These are phyloP conservation scores for Platysteira castanea DNA, from an alignment of 2,113 vertebrate species.

Conservation along the genomic window DNA sequence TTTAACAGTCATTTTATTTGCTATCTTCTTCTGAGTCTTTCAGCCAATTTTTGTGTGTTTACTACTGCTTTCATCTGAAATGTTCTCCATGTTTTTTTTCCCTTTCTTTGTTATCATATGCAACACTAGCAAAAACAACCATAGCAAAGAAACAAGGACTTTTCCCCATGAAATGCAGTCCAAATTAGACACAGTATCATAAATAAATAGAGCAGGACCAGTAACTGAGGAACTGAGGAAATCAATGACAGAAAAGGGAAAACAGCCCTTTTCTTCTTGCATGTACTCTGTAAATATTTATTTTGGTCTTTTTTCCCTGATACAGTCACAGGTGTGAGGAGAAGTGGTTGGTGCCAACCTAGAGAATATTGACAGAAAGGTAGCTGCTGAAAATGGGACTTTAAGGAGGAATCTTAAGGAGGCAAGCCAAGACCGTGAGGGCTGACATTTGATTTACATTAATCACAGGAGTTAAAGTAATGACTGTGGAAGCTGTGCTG, in stretches of 20 bases:
- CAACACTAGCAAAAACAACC: not conserved
- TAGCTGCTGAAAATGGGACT: not conserved
- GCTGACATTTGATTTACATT: not conserved
- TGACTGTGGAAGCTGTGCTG: not conserved
- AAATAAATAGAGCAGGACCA: constrained; percentile 24
- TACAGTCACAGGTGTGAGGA: constrained; percentile 44
- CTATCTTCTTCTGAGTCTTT: not conserved
- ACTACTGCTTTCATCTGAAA: not conserved
- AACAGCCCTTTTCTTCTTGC: constrained; percentile 46
- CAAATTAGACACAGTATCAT: constrained; percentile 21
- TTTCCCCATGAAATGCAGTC: not conserved
- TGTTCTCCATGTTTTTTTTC: fast-evolving
- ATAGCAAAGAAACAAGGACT: not conserved
- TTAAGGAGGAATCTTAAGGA: constrained; percentile 40
- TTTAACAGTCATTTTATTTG: not conserved
- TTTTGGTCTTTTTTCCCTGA: constrained; percentile 17
- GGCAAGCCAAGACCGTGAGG: not conserved
- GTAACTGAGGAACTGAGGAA: constrained; percentile 28
- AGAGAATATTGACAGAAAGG: constrained; percentile 27
- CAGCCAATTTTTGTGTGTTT: not conserved
- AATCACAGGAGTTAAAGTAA: not conserved
- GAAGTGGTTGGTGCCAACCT: constrained; percentile 23
- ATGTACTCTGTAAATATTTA: constrained; percentile 55
- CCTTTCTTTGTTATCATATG: not conserved
- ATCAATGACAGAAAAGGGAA: constrained; percentile 54